phyloP scores from a whole-genome alignment of 2,888 invertebrate species.

The Rhamphomyia laevipes region DNA sequence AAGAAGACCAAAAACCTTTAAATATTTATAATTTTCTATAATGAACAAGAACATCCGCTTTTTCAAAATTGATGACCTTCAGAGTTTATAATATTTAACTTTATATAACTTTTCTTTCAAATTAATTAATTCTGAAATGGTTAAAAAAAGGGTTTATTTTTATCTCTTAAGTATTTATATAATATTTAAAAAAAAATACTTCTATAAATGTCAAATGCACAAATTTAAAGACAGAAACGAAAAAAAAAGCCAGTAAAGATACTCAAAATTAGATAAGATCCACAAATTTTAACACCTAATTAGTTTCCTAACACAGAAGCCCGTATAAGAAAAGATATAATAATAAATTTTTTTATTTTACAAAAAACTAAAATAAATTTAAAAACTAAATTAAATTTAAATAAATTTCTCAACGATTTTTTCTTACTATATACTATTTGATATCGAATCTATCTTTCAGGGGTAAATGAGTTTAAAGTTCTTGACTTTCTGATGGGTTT shows the following conservation, averaged over 20 bases:
- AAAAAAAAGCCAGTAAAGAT: background rate
- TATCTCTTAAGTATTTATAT: background rate
- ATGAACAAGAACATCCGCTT: no score
- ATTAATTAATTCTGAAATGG: no score
- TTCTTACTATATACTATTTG: no score
- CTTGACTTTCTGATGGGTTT: no score
- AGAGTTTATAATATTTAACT: no score
- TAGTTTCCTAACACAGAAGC: conserved; percentile 8
- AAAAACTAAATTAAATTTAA: conserved; percentile 5
- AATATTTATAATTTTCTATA: no score
- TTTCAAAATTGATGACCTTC: no score
- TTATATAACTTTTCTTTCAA: no score
- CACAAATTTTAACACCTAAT: conserved; percentile 11
- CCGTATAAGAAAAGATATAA: background rate
- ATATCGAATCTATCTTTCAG: no score
- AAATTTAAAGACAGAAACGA: background rate
- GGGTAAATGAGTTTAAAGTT: no score
- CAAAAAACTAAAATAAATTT: background rate
- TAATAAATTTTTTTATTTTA: no score
- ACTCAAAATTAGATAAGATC: conserved; percentile 10
- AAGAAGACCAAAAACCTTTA: no score
- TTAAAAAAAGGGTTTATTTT: background rate
- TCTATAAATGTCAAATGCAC: background rate
- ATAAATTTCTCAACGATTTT: conserved; percentile 2
- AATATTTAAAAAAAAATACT: background rate